Evolutionary conservation across 92 coral and sea anemone species (phyloP), one percentile per base, ranked within the genome.

Genomic region (Montipora capitata): DNA sequence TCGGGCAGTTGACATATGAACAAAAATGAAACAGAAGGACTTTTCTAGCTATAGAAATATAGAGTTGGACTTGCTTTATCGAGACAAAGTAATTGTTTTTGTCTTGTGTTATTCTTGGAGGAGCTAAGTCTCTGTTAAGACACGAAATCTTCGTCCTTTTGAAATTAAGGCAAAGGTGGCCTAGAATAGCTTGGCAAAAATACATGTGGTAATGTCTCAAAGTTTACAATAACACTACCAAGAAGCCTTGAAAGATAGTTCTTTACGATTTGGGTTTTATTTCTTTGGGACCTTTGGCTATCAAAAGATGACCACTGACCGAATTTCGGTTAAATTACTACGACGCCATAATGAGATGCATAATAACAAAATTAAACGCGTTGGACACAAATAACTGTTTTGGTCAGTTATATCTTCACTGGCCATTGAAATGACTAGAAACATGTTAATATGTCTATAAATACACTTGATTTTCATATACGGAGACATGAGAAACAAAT

Each of bases 181-280:
- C 58, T 63, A 79, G 61, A 54, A 54, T 54, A 54, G 61, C 61
- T 54, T 54, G 61, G 14, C 14, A 54, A 54, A 54, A 54, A 12
- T 3, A 54, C 61, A 54, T 54, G 61, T 54, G 61, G 16, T 54
- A 54, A n/a, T 12, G 61, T 54, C 76, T 80, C 76, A 80, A 80
- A 80, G 61, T 80, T 80, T 65, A n/a, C 85, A 80, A 80, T 10
- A 80, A 80, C 75, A 42, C 85, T 62, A 63, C 85, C 72, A 80
- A 51, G 85, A 41, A 65, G 77, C 27, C 77, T 72, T 9, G 77
- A 72, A 72, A 41, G 52, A 72, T 41, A 72, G 77, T 72, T 72
- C 77, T 72, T 72, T 72, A 41, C 77, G 77, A 41, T 72, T 72
- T 40, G 51, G 57, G 77, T 72, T 72, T 72, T 72, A 72, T 72